Evolutionary conservation across 2,797 vertebrate genomes (phyloP).

Genomic region (Poeciliopsis gracilis): DNA sequence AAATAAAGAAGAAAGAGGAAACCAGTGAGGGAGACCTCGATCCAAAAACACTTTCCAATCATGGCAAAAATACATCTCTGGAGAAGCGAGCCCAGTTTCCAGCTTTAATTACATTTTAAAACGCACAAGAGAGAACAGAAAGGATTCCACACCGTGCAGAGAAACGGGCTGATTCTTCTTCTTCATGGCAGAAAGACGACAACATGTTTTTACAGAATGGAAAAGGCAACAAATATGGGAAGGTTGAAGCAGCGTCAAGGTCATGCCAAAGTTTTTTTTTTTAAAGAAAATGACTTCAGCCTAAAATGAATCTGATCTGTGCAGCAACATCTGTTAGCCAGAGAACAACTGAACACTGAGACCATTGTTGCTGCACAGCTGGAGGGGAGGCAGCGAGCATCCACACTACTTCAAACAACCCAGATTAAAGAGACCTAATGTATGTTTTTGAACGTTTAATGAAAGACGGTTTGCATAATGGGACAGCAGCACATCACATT

Average conservation of each 20-base stretch:
- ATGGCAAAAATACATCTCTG: conserved; percentile 56
- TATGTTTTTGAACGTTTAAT: neutral
- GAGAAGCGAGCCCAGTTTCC: conserved; percentile 39
- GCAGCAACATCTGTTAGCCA: neutral
- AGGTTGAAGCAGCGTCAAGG: neutral
- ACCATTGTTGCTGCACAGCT: neutral
- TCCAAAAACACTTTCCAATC: conserved; percentile 57
- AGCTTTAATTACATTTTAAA: conserved; percentile 59
- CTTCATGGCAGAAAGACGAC: neutral
- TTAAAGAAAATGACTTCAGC: neutral
- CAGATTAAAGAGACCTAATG: no score
- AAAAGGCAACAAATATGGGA: neutral
- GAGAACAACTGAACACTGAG: neutral
- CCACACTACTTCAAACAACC: neutral
- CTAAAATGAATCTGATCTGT: neutral
- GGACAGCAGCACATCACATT: neutral
- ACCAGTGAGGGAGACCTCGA: conserved; percentile 20
- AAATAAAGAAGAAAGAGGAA: neutral
- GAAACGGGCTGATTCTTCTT: neutral
- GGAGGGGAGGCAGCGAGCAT: no score
- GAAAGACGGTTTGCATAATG: neutral
- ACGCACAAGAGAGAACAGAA: conserved; percentile 36
- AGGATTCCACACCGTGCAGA: neutral
- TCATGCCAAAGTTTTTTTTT: no score
- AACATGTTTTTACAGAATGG: neutral